Percentiles rank a stretch among this genome's conserved stretches.
Conservation (phyloP, 2,113 vertebrate genomes). For the Aspidoscelis tigris region DNA sequence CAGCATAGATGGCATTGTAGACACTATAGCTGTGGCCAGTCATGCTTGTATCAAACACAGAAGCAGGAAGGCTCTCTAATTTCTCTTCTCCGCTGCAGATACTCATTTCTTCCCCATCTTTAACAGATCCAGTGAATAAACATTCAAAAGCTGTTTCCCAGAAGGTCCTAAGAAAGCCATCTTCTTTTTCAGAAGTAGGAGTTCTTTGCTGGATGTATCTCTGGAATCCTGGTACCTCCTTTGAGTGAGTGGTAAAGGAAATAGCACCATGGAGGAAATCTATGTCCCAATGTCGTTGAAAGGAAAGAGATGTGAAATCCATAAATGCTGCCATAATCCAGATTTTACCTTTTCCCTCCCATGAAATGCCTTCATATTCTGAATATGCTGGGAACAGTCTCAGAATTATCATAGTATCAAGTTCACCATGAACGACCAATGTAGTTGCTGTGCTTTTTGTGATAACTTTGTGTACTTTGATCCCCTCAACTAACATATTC, state of each 20-base stretch:
- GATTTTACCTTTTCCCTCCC: neutral
- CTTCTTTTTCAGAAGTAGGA: neutral
- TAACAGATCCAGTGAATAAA: too few relatives aligned
- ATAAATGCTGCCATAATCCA: neutral
- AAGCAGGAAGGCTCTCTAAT: too few relatives aligned
- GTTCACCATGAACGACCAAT: neutral
- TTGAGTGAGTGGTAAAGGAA: slow-evolving; percentile 8
- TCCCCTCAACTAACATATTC: neutral
- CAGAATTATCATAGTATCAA: neutral
- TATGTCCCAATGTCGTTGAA: neutral
- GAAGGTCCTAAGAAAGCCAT: neutral
- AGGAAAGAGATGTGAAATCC: neutral
- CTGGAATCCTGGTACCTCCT: neutral
- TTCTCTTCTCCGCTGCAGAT: too few relatives aligned
- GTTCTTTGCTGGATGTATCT: neutral
- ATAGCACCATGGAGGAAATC: neutral
- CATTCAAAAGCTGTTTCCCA: too few relatives aligned
- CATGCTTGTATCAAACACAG: too few relatives aligned
- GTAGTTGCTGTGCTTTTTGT: neutral
- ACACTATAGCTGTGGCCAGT: too few relatives aligned
- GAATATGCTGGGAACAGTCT: neutral
- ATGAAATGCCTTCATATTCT: neutral
- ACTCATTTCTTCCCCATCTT: too few relatives aligned
- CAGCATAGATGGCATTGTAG: too few relatives aligned
- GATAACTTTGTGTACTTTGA: neutral